phyloP scores from a whole-genome alignment of 1,140 invertebrate species.

The Brachionus koreanus region DNA sequence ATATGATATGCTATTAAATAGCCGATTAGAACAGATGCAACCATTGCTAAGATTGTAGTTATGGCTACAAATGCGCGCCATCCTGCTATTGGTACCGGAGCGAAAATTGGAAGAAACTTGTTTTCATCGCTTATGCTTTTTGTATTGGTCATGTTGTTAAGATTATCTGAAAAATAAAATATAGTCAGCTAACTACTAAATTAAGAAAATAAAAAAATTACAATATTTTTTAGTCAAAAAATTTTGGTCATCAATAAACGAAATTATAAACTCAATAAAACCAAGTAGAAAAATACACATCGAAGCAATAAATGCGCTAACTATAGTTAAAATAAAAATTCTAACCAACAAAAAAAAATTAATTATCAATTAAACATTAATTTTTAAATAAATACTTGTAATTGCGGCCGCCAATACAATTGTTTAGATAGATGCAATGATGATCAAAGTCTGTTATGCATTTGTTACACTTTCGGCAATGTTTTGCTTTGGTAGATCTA shows the following conservation, averaged over 20 bases:
- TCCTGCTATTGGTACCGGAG: conserved; percentile 49
- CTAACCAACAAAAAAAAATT: not conserved
- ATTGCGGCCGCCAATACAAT: conserved; percentile 84
- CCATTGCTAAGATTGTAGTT: conserved; percentile 64
- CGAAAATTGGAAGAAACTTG: conserved; percentile 4
- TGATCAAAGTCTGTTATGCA: conserved; percentile 85
- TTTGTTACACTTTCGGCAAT: conserved; percentile 93
- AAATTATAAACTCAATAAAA: conserved; percentile 12
- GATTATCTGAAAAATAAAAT: not conserved
- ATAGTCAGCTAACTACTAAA: not conserved
- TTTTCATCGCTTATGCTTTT: not conserved
- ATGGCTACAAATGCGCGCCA: conserved; percentile 55
- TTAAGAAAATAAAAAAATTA: not conserved
- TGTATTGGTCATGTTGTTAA: not conserved
- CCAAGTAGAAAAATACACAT: conserved; percentile 22
- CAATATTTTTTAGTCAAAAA: conserved; percentile 28
- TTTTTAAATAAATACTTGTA: conserved; percentile 64
- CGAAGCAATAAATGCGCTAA: conserved; percentile 1
- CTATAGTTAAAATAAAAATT: not conserved
- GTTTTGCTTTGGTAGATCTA: conserved; percentile 67
- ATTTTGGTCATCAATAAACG: conserved; percentile 7
- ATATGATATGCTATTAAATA: conserved; percentile 70
- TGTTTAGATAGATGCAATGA: conserved; percentile 96
- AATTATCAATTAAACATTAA: not conserved
- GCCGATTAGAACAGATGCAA: conserved; percentile 72